phyloP scores from a whole-genome alignment of 2,888 invertebrate species.

The Spodoptera picta region DNA sequence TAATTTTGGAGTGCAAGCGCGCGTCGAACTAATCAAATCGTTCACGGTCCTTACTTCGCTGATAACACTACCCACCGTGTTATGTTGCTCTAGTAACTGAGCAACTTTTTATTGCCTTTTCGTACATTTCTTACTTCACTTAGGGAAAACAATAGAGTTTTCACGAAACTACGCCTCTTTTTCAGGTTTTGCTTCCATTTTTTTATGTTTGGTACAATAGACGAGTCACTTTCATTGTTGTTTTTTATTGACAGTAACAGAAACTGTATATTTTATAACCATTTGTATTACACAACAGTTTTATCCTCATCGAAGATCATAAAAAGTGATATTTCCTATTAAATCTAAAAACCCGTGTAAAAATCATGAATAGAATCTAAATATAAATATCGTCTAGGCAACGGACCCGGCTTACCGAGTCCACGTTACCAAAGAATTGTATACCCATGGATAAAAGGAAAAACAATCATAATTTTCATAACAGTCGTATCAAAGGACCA shows the following conservation, averaged over 20 bases:
- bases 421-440: conserved; percentile 18
- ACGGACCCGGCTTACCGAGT: conserved; percentile 1
- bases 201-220: conserved; percentile 11
- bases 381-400: background rate
- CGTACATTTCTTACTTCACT: conserved; percentile 42
- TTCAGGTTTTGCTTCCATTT: conserved; percentile 20
- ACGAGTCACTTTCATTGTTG: conserved; percentile 1
- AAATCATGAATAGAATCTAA: background rate
- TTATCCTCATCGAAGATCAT: background rate
- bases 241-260: conserved; percentile 2
- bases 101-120: conserved; percentile 55
- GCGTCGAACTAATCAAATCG: conserved; percentile 87
- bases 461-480: conserved; percentile 43
- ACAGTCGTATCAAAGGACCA: conserved; percentile 42
- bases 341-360: background rate
- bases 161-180: conserved; percentile 30
- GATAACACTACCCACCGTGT: conserved; percentile 75
- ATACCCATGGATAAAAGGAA: conserved; percentile 31
- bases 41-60: conserved; percentile 83
- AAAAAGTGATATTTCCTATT: background rate
- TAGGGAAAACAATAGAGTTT: conserved; percentile 49
- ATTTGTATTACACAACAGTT: background rate
- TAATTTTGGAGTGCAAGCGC: conserved; percentile 86
- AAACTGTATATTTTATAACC: too few relatives aligned
- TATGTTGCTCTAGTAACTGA: conserved; percentile 75